phyloP scores from a whole-genome alignment of 2,797 vertebrate species.

The Zalophus californianus region DNA sequence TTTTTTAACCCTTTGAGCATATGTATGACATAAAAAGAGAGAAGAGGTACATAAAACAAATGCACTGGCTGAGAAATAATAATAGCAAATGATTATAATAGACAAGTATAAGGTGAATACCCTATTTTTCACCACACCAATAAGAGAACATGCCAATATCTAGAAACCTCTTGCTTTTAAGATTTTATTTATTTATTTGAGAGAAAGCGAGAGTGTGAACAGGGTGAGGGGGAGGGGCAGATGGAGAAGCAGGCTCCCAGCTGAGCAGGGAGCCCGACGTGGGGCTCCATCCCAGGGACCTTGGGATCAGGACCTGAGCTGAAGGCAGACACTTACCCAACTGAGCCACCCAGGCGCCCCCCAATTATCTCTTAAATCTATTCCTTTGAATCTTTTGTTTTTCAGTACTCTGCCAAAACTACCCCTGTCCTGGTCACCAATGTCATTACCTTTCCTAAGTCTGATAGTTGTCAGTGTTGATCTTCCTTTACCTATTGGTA shows the following conservation, averaged over 20 bases:
- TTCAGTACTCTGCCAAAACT: not conserved
- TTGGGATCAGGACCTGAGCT: not conserved
- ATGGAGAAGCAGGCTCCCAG: not conserved
- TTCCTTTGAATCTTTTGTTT: slow-evolving; percentile 2
- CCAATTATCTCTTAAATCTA: not conserved
- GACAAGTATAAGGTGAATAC: not conserved
- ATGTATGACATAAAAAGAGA: not conserved
- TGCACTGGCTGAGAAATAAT: not conserved
- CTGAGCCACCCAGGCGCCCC: not conserved
- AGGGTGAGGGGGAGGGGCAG: not conserved
- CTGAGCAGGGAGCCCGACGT: not conserved
- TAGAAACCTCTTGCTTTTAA: not conserved
- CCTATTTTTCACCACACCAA: not conserved
- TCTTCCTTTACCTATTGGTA: not conserved
- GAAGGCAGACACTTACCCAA: not conserved
- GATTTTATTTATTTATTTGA: not conserved
- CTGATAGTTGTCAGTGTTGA: not conserved
- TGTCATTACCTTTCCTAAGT: not conserved
- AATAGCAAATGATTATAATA: not conserved
- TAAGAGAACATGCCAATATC: not conserved
- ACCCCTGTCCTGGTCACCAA: not conserved
- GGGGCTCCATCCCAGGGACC: not conserved
- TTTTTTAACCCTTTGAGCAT: not conserved
- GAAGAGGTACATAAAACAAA: not conserved
- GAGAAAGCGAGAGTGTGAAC: not conserved